These are phyloP conservation scores for Leucoptera coffeella DNA, from an alignment of 2,888 invertebrate genomes.

Conservation along the genomic window DNA sequence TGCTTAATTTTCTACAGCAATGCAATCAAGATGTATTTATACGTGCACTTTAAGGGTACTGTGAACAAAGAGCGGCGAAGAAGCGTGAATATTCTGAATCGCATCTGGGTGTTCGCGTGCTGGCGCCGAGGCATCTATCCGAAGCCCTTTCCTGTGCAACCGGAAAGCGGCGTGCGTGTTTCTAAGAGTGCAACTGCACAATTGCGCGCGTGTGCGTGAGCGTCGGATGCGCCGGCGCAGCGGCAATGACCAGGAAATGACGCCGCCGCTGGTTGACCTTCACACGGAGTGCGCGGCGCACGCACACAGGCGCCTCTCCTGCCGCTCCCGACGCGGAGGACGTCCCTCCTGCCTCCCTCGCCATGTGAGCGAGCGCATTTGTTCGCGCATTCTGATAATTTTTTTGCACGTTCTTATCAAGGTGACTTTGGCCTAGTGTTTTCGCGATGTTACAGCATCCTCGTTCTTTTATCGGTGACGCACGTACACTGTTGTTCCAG, in stretches of 20 bases:
- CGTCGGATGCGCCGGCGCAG: slow-evolving; percentile 16
- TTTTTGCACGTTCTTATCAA: slow-evolving; percentile 18
- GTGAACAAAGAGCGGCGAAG: too few species aligned
- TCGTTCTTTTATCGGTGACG: too few species aligned
- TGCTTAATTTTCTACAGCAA: too few species aligned
- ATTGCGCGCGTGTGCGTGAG: slow-evolving; percentile 11
- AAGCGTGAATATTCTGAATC: too few species aligned
- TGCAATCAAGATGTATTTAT: too few species aligned
- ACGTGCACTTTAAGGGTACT: too few species aligned
- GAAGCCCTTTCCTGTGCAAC: slow-evolving; percentile 30
- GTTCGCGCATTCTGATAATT: slow-evolving; percentile 6
- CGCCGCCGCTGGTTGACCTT: slow-evolving; percentile 49
- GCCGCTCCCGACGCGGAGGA: too few species aligned
- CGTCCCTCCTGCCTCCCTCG: neutral
- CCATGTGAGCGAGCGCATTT: neutral
- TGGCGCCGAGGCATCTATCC: too few species aligned
- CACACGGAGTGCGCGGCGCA: slow-evolving; percentile 7
- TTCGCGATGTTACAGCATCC: too few species aligned
- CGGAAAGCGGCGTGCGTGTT: slow-evolving; percentile 30
- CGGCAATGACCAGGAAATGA: slow-evolving; percentile 51
- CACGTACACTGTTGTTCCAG: too few species aligned
- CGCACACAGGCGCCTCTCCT: slow-evolving; percentile 1
- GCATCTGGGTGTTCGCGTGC: too few species aligned
- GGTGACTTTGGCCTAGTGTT: slow-evolving; percentile 35
- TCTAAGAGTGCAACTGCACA: slow-evolving; percentile 11